A percentile compares a stretch with the other conserved stretches of the same genome.
Conservation (phyloP, 2,113 vertebrate species). For the Campylorhamphus procurvoides region DNA sequence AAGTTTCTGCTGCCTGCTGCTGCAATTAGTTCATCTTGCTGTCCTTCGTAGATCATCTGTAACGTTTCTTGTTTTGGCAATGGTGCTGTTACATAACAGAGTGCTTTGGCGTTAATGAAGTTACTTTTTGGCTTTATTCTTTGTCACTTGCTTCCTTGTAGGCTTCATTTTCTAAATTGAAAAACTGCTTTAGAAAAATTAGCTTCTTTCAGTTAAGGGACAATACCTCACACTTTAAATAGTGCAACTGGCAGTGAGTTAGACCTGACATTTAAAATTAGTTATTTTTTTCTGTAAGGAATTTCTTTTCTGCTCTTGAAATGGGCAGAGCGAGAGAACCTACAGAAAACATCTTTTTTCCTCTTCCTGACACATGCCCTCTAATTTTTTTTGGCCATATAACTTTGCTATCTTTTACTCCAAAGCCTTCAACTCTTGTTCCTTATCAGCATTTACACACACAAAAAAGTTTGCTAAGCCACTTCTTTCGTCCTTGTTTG, state of each 20-base stretch:
- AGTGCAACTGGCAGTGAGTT: neutral
- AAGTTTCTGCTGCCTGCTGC: neutral
- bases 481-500: neutral
- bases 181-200: neutral
- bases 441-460: conserved; percentile 1
- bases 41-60: neutral
- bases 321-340: neutral
- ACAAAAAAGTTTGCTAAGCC: neutral
- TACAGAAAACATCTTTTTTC: neutral
- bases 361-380: neutral
- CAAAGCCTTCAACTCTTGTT: conserved; percentile 8
- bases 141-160: neutral
- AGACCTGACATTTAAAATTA: neutral
- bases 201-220: neutral
- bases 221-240: neutral
- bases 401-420: neutral
- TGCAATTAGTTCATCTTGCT: neutral
- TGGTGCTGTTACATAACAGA: neutral
- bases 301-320: neutral
- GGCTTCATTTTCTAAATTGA: neutral
- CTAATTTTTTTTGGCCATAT: neutral
- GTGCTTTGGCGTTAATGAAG: neutral
- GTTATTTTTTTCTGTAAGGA: neutral
- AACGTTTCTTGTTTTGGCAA: neutral
- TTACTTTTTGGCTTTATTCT: neutral